Conservation (phyloP, 2,888 invertebrate species). For the Chirona hameri region DNA sequence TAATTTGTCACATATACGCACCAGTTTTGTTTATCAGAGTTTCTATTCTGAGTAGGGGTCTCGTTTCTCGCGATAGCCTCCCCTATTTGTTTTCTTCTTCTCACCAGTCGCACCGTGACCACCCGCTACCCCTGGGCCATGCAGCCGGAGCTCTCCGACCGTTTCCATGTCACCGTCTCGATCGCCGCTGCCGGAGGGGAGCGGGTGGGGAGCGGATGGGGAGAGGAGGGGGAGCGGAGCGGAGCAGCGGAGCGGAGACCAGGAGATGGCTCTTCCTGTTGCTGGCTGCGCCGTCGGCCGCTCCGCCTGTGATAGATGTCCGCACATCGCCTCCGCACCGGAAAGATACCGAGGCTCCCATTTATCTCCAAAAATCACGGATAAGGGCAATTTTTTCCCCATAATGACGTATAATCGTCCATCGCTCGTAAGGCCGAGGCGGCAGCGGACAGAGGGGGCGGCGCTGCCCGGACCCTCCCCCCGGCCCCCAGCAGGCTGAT, state of each 20-base stretch:
- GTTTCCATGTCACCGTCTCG: neutral
- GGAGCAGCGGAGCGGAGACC: no score
- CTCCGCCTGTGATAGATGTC: neutral
- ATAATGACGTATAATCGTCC: neutral
- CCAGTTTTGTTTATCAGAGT: no score
- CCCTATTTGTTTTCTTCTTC: neutral
- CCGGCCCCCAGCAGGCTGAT: no score
- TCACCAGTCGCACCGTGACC: no score
- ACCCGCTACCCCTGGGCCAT: neutral
- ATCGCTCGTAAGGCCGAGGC: neutral
- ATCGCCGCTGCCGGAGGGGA: neutral
- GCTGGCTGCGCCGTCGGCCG: neutral
- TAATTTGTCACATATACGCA: no score
- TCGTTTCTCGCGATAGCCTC: no score
- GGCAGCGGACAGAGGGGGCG: neutral
- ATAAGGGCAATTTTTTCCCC: slow-evolving; percentile 1
- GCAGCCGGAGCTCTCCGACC: neutral
- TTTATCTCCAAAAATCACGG: slow-evolving; percentile 22
- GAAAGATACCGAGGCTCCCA: slow-evolving; percentile 4
- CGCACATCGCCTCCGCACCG: slow-evolving; percentile 4
- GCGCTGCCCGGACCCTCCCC: no score
- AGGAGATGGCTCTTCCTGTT: slow-evolving; percentile 2
- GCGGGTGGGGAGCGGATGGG: neutral
- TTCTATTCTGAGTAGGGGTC: no score
- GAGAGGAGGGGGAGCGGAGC: neutral